Base-by-base conservation (phyloP, 2,888 invertebrate species). In the Palloptera scutellata region DNA sequence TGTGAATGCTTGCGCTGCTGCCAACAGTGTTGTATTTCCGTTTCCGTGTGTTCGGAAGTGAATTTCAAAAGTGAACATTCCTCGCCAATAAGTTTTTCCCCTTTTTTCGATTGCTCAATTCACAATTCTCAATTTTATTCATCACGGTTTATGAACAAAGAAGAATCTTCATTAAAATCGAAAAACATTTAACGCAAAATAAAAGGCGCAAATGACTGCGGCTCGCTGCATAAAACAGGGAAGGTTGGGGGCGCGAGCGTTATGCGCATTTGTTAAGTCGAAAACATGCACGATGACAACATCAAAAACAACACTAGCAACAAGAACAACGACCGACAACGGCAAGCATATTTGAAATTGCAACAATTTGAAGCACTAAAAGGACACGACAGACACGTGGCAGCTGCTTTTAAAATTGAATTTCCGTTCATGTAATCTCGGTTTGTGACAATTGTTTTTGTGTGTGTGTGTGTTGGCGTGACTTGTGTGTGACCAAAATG, bases 361-460 rank as follows among this genome's bases (percentile, higher is more conserved):
- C 80, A 75, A 81, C 81, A 80, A 75, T 81, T 79, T 81, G 75
- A 78, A 82, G 80, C 82, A 81, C 82, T 82, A 79, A 78, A 52
- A n/a, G n/a, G 15, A 15, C 19, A 42, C 12, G 30, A 20, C 75
- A 71, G 83, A 82, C 83, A 83, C 83, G 83, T 83, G 83, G 78
- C 83, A 82, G 84, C 81, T 82, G 81, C 84, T 83, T 83, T 82
- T 82, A 77, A 84, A 82, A 83, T 84, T 83, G 82, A 83, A 83
- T 84, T 83, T 83, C 81, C 83, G 82, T 73, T 73, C 67, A 70
- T 73, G 73, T 69, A 73, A 73, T 73, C 72, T 67, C 68, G 70
- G 69, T 68, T 77, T 73, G 80, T 79, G 77, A 81, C 80, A 80
- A 80, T 81, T 81, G 81, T 79, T 79, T 75, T 70, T 45, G 15